These are phyloP conservation scores for Ictalurus punctatus DNA, from an alignment of 2,113 vertebrate genomes.

Conservation along the genomic window DNA sequence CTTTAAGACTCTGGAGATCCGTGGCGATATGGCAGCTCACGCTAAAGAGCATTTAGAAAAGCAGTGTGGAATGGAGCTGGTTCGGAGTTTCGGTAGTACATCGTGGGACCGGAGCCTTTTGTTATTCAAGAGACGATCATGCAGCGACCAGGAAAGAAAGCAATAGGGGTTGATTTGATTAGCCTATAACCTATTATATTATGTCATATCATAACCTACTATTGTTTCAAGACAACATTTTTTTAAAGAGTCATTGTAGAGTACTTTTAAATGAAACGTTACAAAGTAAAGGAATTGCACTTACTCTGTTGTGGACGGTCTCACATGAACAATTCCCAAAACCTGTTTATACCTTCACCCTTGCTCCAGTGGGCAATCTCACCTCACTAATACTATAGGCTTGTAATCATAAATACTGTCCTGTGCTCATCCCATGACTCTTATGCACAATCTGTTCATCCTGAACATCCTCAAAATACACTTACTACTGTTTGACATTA, in stretches of 20 bases:
- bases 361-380: not conserved
- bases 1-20: constrained; percentile 80
- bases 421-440: not conserved
- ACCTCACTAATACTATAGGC: not conserved
- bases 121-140: constrained; percentile 75
- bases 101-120: constrained; percentile 85
- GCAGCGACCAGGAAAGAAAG: not conserved
- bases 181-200: too few species aligned
- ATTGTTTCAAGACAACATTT: not conserved
- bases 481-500: not conserved
- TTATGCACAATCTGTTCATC: not conserved
- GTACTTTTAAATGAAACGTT: not conserved
- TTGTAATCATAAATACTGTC: not conserved
- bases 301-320: not conserved
- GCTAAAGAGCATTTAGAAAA: constrained; percentile 77
- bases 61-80: constrained; percentile 80
- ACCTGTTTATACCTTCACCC: not conserved
- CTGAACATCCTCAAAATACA: not conserved
- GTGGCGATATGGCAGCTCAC: constrained; percentile 75
- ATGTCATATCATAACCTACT: not conserved
- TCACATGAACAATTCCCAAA: not conserved
- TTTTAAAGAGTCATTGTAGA: not conserved
- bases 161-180: too few species aligned
- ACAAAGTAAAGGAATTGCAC: not conserved
- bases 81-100: constrained; percentile 84